Percentiles rank a stretch among this genome's conserved stretches.
Conservation (phyloP, 2,113 vertebrate species). For the Rhineura floridana region DNA sequence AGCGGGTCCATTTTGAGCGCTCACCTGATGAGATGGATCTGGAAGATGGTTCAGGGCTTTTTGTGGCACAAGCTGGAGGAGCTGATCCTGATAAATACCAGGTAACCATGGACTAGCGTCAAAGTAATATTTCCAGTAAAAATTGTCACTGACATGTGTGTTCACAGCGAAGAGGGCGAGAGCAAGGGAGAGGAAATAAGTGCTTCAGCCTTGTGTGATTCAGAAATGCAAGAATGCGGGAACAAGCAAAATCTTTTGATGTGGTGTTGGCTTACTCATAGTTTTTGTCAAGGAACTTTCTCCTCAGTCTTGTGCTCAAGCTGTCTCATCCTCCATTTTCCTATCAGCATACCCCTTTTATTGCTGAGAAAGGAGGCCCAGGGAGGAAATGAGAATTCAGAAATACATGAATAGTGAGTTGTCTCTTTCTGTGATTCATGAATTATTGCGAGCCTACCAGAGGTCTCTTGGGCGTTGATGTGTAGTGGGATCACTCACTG, state of each 20-base stretch:
- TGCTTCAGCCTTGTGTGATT: neutral
- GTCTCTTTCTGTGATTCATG: neutral
- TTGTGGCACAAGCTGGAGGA: constrained; percentile 90
- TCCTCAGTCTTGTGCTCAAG: neutral
- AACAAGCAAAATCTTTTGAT: neutral
- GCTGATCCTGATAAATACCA: constrained; percentile 87
- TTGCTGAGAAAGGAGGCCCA: too few relatives aligned
- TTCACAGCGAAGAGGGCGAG: neutral
- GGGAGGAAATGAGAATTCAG: neutral
- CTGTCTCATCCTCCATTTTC: neutral
- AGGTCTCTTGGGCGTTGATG: neutral
- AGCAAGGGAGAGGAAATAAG: neutral
- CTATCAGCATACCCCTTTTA: neutral
- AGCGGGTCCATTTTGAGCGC: constrained; percentile 75
- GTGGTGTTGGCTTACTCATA: neutral
- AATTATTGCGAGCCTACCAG: neutral
- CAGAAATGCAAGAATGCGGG: neutral
- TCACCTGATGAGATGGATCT: constrained; percentile 85
- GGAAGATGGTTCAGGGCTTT: constrained; percentile 83
- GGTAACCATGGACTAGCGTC: constrained; percentile 68
- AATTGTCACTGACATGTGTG: neutral
- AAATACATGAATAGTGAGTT: neutral
- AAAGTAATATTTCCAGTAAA: neutral
- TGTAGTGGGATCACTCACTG: neutral
- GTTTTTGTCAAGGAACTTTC: neutral